Conservation (phyloP, 2,797 vertebrate genomes). For the Siniperca obscura region DNA sequence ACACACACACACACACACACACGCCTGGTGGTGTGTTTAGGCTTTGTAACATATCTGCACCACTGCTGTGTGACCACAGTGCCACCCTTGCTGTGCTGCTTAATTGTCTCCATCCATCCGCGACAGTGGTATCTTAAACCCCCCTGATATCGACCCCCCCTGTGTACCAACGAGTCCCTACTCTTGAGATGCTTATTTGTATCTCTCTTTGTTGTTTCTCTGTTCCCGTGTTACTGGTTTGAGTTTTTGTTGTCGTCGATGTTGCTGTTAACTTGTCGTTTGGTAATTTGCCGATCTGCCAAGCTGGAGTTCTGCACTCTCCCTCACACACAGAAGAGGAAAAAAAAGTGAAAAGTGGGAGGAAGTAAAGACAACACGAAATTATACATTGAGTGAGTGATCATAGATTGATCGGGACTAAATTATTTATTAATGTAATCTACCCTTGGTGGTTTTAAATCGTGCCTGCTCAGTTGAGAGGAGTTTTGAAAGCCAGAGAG, state of each 20-base stretch:
- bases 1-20: constrained; percentile 34
- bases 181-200: constrained; percentile 77
- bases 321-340: constrained; percentile 55
- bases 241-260: constrained; percentile 68
- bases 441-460: constrained; percentile 76
- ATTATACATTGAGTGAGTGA: constrained; percentile 48
- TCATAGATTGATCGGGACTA: constrained; percentile 63
- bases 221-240: constrained; percentile 74
- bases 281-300: constrained; percentile 78
- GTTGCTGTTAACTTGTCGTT: constrained; percentile 72
- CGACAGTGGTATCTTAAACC: constrained; percentile 56
- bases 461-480: constrained; percentile 75
- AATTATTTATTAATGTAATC: constrained; percentile 73
- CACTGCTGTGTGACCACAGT: constrained; percentile 73
- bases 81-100: constrained; percentile 72
- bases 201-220: constrained; percentile 72
- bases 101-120: constrained; percentile 69
- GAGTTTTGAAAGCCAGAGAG: constrained; percentile 41
- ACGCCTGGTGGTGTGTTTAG: constrained; percentile 72
- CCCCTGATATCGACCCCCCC: not conserved
- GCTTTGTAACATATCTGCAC: constrained; percentile 82
- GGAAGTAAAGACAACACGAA: constrained; percentile 59
- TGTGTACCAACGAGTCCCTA: constrained; percentile 39
- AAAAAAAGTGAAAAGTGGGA: constrained; percentile 62
- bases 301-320: constrained; percentile 85